Base-by-base conservation (phyloP, 2,797 vertebrate genomes). In the Lepus oiostolus region DNA sequence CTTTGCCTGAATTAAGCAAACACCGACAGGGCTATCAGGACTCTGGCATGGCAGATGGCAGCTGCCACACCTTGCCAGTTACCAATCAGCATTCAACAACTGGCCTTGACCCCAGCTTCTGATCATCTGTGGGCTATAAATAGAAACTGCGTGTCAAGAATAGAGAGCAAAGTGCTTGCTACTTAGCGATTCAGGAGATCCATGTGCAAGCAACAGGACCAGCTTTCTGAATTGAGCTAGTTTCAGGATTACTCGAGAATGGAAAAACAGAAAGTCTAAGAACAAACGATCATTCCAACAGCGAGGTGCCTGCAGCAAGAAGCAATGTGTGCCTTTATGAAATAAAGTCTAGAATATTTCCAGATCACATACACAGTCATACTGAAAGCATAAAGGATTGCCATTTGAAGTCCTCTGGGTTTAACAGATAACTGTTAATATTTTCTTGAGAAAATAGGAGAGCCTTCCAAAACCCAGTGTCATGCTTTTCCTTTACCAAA, bases 11-110 rank as follows among this genome's bases (percentile, higher is more conserved):
- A 58, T 68, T 79, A 91, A 92, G 93, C 71, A 91, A 87, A 93
- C 0, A 19, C 16, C 60, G 60, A 63, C 65, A 26, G 52, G 5
- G 32, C 38, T 91, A 95, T 95, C 86, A 76, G 68, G 76, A 68
- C 32, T 47, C 22, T 47, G 50, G 84, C 22, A 17, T 5, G n/a
- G 35, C 96, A 97, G 93, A 95, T 93, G 96, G 96, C 88, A 67
- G 74, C 35, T 5, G 1, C 90, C 96, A 95, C 95, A 96, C 96
- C 95, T 97, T 88, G 92, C 86, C 95, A 71, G 82, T 90, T 94
- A 88, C 93, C 91, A 97, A 91, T 96, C 96, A 96, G 88, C 75
- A 2, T 32, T 80, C 93, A 96, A 94, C 96, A 97, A 95, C 90
- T 92, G 93, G 85, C 71, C 75, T 92, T 93, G 92, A 90, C 92